Evolutionary conservation across 64 coral and sea anemone species (phyloP).

Genomic region (Porites lutea): DNA sequence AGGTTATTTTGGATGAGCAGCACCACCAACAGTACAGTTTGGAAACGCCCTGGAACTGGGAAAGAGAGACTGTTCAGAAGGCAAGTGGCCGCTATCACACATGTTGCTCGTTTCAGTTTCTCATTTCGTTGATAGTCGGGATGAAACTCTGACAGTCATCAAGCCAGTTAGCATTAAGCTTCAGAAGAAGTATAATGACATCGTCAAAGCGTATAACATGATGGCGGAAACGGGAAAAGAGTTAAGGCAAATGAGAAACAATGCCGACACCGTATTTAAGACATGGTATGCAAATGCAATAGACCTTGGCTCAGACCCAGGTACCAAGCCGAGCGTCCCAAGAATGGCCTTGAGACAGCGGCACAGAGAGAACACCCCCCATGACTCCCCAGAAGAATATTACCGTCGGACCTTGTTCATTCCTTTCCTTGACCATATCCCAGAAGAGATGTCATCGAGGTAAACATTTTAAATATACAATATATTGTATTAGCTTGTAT

Average conservation of each 20-base stretch:
- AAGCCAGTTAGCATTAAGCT: constrained; percentile 38
- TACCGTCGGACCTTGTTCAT: constrained; percentile 37
- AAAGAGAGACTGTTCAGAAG: constrained; percentile 44
- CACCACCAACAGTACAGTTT: background rate
- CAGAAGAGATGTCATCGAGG: background rate
- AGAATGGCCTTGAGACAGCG: constrained; percentile 54
- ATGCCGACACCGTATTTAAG: constrained; percentile 56
- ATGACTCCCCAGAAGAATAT: constrained; percentile 65
- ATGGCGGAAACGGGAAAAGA: constrained; percentile 60
- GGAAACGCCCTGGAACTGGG: constrained; percentile 35
- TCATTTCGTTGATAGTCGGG: constrained; percentile 40
- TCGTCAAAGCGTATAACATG: constrained; percentile 55
- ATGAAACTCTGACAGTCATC: constrained; percentile 61
- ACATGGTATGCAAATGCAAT: constrained; percentile 8
- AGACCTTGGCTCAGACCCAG: constrained; percentile 14
- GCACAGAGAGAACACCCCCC: constrained; percentile 64
- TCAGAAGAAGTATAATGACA: constrained; percentile 64
- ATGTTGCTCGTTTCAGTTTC: constrained; percentile 56
- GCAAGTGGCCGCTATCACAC: constrained; percentile 18
- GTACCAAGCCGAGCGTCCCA: constrained; percentile 31
- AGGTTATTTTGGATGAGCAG: background rate
- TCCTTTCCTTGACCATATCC: constrained; percentile 67
- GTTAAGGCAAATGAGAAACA: constrained; percentile 40
- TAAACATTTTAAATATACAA: constrained; percentile 14
- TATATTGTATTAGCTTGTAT: background rate